Conservation (phyloP, 2,888 invertebrate species). For the Hypomecis atomaria region DNA sequence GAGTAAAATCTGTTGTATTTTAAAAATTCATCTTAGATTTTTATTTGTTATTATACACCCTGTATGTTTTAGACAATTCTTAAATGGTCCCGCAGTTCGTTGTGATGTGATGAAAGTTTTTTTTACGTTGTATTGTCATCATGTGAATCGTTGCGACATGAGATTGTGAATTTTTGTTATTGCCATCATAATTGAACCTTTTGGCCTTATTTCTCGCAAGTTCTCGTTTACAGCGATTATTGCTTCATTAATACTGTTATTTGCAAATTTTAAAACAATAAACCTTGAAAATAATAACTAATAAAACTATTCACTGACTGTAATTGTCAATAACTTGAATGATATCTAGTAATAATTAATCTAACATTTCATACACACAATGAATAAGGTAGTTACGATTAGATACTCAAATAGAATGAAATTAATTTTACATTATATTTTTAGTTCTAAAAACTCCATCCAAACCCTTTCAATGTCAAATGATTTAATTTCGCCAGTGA, state of each 20-base stretch:
- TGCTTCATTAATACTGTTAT: slow-evolving; percentile 24
- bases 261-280: slow-evolving; percentile 6
- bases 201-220: slow-evolving; percentile 21
- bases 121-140: slow-evolving; percentile 37
- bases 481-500: too few relatives aligned
- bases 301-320: not conserved
- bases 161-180: slow-evolving; percentile 37
- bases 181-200: slow-evolving; percentile 30
- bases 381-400: too few relatives aligned
- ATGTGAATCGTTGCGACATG: slow-evolving; percentile 37
- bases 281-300: not conserved
- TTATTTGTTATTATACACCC: not conserved
- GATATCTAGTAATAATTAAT: too few relatives aligned
- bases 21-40: not conserved
- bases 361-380: too few relatives aligned
- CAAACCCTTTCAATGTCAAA: too few relatives aligned
- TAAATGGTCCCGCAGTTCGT: slow-evolving; percentile 21
- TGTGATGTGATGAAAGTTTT: slow-evolving; percentile 41
- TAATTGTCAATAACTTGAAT: too few relatives aligned
- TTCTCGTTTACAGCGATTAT: slow-evolving; percentile 21
- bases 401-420: too few relatives aligned
- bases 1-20: too few relatives aligned
- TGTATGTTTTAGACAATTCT: slow-evolving; percentile 32
- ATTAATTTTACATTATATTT: too few relatives aligned
- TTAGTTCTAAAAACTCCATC: too few relatives aligned